Base-by-base conservation (phyloP, 2,797 vertebrate genomes). In the Gallinago solitaria region DNA sequence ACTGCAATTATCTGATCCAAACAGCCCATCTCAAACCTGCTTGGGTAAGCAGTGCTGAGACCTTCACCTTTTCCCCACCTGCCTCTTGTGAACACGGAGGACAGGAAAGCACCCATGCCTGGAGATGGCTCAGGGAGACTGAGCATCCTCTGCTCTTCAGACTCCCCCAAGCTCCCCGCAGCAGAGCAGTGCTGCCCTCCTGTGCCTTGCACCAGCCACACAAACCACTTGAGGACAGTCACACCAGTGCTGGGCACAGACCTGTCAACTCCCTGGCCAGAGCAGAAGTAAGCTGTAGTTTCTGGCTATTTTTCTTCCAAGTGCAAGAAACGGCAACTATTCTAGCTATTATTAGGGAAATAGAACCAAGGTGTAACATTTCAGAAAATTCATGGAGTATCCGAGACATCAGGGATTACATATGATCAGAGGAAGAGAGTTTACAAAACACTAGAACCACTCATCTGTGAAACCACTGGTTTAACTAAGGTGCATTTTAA, bases 171-270 rank as follows among this genome's bases (percentile, higher is more conserved):
- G 41, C 23, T 47, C 8, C 37, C 50, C 2, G 2, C 25, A 41
- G 14, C 56, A 89, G 64, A 76, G 71, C 32, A 27, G 70, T 61
- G 70, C 90, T 91, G 85, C 74, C 77, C 93, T 96, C 93, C 83
- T 70, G 59, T 54, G 74, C 82, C 83, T 59, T 43, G 32, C 6
- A 6, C 33, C 28, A 14, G 48, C 17, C 30, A 33, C 25, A 45
- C 4, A 39, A 61, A 39, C 11, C 56, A 25, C 37, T 18, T 2
- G 0, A 76, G 75, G 59, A 71, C 39, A 41, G 9, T 32, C 30
- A 21, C 2, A 2, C 6, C 77, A 39, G 5, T 4, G 32, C 28
- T 60, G 61, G 65, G 37, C 53, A 71, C 54, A 45, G 74, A 75
- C 25, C 18, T n/a, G 27, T 10, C 64, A 71, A 16, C 32, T 16